Evolutionary conservation across 2,113 vertebrate species (phyloP).

Genomic region (Dasyprocta punctata): DNA sequence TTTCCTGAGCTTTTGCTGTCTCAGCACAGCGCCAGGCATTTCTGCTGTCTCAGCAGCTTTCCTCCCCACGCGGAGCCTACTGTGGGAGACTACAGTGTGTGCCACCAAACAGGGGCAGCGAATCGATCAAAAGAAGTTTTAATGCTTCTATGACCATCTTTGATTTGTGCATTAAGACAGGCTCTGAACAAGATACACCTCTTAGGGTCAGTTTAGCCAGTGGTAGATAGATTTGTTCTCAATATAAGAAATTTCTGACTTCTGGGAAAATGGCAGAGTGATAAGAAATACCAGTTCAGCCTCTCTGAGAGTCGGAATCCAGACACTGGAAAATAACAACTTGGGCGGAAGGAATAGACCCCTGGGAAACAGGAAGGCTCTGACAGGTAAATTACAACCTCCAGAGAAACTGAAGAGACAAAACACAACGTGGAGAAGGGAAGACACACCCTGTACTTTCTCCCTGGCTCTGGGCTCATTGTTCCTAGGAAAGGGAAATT

Average conservation of each 20-base stretch:
- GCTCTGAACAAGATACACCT: neutral
- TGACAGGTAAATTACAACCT: neutral
- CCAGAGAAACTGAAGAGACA: neutral
- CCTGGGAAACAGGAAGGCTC: neutral
- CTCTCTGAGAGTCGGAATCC: neutral
- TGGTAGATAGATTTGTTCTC: neutral
- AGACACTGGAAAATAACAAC: neutral
- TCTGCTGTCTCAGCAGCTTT: neutral
- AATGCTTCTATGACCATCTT: neutral
- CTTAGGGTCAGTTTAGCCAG: neutral
- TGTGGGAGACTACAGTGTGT: neutral
- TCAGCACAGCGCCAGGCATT: neutral
- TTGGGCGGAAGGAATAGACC: neutral
- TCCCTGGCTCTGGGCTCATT: neutral
- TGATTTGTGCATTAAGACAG: neutral
- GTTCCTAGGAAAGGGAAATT: neutral
- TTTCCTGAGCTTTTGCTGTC: neutral
- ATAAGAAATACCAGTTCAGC: neutral
- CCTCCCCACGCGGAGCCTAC: too few species aligned
- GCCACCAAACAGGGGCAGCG: neutral
- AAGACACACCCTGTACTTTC: neutral
- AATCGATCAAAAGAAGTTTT: neutral
- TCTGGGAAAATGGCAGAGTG: neutral
- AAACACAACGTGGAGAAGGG: neutral
- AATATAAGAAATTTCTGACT: neutral